These are phyloP conservation scores for Phalacrocorax pelagicus DNA, from an alignment of 2,113 vertebrate species.

Conservation along the genomic window DNA sequence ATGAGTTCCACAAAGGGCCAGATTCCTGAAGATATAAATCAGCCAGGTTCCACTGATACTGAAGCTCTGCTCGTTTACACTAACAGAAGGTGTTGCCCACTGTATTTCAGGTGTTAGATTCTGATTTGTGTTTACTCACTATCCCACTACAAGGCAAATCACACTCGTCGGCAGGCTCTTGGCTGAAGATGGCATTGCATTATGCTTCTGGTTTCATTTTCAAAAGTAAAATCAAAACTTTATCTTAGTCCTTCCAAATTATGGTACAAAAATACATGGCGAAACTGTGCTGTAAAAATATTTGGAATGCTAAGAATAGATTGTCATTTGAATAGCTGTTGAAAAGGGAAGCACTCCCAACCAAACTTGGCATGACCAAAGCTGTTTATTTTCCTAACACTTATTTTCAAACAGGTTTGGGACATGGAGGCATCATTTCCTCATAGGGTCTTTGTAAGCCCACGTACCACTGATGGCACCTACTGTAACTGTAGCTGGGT, in stretches of 20 bases:
- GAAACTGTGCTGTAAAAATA: slow-evolving; percentile 8
- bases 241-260: not conserved
- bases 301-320: slow-evolving; percentile 45
- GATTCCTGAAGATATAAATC: not conserved
- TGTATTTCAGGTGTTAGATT: not conserved
- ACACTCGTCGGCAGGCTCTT: not conserved
- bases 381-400: not conserved
- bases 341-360: not conserved
- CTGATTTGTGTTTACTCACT: not conserved
- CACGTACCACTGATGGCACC: not conserved
- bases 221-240: slow-evolving; percentile 20
- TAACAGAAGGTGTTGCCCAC: not conserved
- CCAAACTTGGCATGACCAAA: not conserved
- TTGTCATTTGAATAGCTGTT: not conserved
- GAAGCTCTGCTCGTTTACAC: not conserved
- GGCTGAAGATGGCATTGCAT: not conserved
- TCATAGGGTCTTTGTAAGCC: not conserved
- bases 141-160: not conserved
- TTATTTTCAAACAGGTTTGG: not conserved
- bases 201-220: not conserved
- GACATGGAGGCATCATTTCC: rapidly evolving
- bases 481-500: not conserved
- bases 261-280: not conserved
- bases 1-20: not conserved
- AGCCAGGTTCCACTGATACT: not conserved